phyloP scores from a whole-genome alignment of 2,888 invertebrate genomes.

The Cantharis rustica region DNA sequence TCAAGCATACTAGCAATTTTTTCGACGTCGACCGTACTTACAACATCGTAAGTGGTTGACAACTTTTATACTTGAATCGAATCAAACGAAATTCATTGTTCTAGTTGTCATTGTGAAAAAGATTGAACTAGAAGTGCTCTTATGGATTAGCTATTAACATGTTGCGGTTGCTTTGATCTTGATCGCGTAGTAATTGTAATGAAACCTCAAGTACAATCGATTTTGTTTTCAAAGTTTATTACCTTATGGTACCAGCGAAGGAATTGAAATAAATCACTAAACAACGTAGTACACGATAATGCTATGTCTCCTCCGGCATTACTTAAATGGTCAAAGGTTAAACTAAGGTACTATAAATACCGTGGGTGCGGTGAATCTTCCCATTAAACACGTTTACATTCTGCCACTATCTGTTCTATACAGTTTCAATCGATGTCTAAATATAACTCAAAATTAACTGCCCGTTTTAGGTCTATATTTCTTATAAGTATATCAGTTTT shows the following conservation, averaged over 20 bases:
- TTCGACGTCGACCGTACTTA: not conserved
- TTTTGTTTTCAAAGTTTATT: constrained; percentile 7
- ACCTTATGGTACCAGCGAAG: not conserved
- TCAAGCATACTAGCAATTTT: not conserved
- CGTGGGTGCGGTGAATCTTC: constrained; percentile 22
- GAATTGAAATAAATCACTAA: constrained; percentile 16
- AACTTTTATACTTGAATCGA: not conserved
- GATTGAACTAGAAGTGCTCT: not conserved
- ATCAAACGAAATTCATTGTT: not conserved
- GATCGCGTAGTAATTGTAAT: not conserved
- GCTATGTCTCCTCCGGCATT: constrained; percentile 18
- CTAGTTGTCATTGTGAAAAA: not conserved
- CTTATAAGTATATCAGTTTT: not conserved
- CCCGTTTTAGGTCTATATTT: not conserved
- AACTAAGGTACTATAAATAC: constrained; percentile 25
- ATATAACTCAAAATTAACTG: not conserved
- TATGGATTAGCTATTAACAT: not conserved
- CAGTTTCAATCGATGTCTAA: not conserved
- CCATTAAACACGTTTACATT: constrained; percentile 12
- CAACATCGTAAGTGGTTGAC: not conserved
- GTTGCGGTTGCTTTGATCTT: not conserved
- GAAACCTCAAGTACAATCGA: constrained; percentile 7
- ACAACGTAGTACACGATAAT: constrained; percentile 19
- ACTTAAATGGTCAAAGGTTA: constrained; percentile 30
- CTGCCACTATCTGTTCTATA: not conserved